Evolutionary conservation across 2,888 invertebrate species (phyloP).

Genomic region (Gastrophysa polygoni): DNA sequence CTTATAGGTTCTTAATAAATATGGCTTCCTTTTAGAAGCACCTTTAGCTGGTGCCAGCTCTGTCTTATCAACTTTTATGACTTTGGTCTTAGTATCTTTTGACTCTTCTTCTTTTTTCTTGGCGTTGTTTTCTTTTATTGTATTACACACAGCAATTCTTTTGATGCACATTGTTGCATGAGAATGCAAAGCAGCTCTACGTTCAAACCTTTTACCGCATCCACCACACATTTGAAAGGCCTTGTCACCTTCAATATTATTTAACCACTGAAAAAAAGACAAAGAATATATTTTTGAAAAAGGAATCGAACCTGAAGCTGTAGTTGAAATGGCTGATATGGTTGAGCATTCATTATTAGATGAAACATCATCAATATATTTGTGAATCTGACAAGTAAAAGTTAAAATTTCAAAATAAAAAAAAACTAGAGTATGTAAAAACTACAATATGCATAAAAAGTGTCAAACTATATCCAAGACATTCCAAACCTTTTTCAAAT

Average conservation of each 20-base stretch:
- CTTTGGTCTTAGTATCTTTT: slow-evolving; percentile 30
- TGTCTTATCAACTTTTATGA: slow-evolving; percentile 17
- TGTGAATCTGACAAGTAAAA: too few relatives aligned
- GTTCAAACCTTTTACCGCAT: slow-evolving; percentile 75
- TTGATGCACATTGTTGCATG: slow-evolving; percentile 73
- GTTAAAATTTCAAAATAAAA: too few relatives aligned
- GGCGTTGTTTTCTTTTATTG: slow-evolving; percentile 46
- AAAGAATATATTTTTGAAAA: too few relatives aligned
- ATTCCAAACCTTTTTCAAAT: too few relatives aligned
- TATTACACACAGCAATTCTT: slow-evolving; percentile 59
- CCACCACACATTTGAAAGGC: slow-evolving; percentile 69
- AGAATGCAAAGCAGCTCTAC: slow-evolving; percentile 73
- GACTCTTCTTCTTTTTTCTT: slow-evolving; percentile 39
- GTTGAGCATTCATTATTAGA: too few relatives aligned
- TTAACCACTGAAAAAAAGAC: slow-evolving; percentile 70
- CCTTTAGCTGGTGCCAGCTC: slow-evolving; percentile 32
- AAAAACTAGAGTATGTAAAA: too few relatives aligned
- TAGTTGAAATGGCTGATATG: too few relatives aligned
- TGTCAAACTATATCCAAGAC: too few relatives aligned
- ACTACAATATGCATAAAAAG: too few relatives aligned
- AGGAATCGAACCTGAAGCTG: too few relatives aligned
- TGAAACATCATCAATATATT: too few relatives aligned
- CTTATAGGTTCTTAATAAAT: slow-evolving; percentile 33
- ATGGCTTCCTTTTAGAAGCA: slow-evolving; percentile 41
- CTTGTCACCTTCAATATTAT: slow-evolving; percentile 68